Percentiles rank a stretch among this genome's conserved stretches.
Conservation (phyloP, 2,797 vertebrate species). For the Hydrolagus colliei region DNA sequence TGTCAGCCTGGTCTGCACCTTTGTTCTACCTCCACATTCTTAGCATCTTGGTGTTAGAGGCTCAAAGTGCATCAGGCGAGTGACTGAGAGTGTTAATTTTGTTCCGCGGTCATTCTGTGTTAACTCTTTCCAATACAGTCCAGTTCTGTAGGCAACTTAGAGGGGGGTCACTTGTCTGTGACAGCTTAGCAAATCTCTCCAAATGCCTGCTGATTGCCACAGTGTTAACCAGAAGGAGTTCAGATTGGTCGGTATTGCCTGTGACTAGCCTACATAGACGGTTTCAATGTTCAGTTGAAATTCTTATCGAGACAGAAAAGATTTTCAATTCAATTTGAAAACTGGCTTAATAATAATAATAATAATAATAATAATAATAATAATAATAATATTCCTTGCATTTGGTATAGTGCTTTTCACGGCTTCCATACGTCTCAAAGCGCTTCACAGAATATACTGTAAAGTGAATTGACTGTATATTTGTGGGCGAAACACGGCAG, state of each 20-base stretch:
- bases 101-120: neutral
- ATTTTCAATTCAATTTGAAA: conserved; percentile 21
- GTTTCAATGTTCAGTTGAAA: neutral
- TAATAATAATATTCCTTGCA: too few relatives aligned
- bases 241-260: neutral
- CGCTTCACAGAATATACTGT: too few relatives aligned
- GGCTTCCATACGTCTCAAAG: too few relatives aligned
- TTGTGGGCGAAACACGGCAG: too few relatives aligned
- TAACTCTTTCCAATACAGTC: neutral
- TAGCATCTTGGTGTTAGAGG: neutral
- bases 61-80: neutral
- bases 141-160: neutral
- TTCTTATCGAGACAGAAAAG: neutral
- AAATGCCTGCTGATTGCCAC: neutral
- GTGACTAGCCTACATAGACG: too few relatives aligned
- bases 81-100: neutral
- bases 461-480: too few relatives aligned
- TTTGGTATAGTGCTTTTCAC: too few relatives aligned
- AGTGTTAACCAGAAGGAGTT: neutral
- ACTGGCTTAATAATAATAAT: too few relatives aligned
- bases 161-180: neutral
- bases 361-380: too few relatives aligned
- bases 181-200: too few relatives aligned
- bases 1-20: too few relatives aligned
- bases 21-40: neutral